Base-by-base conservation (phyloP, 2,797 vertebrate species). In the Heterohyrax brucei region DNA sequence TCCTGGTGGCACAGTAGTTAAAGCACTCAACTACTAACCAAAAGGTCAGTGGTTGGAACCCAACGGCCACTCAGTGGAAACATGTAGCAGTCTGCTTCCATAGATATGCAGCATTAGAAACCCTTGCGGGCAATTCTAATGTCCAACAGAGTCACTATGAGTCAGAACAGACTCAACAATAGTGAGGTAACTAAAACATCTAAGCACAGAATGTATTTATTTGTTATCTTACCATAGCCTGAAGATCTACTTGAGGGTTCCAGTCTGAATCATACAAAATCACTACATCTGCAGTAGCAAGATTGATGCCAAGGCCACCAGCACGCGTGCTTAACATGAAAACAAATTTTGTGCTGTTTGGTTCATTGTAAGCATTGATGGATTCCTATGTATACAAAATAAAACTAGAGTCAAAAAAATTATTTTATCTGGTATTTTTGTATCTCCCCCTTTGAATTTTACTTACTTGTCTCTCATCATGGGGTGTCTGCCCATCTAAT, bases 181-280 rank as follows among this genome's bases (percentile, higher is more conserved):
- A 56, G 10, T 56, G 53, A 16, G 12, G 53, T 56, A 56, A 56
- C 53, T 56, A 64, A 73, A 46, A 89, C 3, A 66, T 22, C 56
- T 30, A 87, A 86, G 82, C 79, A 86, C 3, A 87, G 62, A 95
- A 66, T 72, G 4, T 46, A 0, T 28, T 44, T 76, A 56, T 44
- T 21, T 76, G 13, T 78, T 62, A 59, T 81, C 98, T 98, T 97
- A 99, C 99, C 99, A 99, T 99, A 88, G 99, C 99, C 97, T 99
- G 99, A 93, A 99, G 99, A 97, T 99, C 99, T 9, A 99, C 99
- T 98, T 99, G 99, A 53, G 99, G 99, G 98, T 99, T 99, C 99
- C 99, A 99, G 98, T 99, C 99, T 7, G 99, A 99, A 98, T 99
- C 99, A 72, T 99, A 99, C 24, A 99, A 99, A 98, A 99, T 99